A percentile compares a stretch with the other conserved stretches of the same genome.
Evolutionary conservation across 2,888 invertebrate genomes (phyloP).

Genomic region (Yponomeuta plumbellus): DNA sequence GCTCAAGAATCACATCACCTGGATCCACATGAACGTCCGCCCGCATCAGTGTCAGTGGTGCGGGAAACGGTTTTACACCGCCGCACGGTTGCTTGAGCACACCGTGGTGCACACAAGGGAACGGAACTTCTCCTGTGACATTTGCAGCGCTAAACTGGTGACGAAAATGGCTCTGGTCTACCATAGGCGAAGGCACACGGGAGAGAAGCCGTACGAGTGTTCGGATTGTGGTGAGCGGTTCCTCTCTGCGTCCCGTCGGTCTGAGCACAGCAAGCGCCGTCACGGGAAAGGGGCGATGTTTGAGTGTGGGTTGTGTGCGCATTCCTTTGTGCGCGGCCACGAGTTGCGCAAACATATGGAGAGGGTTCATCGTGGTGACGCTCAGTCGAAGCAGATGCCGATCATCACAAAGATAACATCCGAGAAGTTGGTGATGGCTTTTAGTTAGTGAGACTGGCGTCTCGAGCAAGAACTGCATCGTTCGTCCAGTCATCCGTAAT

Average conservation of each 20-base stretch:
- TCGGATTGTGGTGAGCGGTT: conserved; percentile 60
- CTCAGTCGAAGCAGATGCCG: background rate
- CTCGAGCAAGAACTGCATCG: no score
- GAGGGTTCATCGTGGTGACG: conserved; percentile 37
- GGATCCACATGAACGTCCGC: conserved; percentile 66
- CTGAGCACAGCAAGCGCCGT: conserved; percentile 59
- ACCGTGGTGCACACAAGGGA: conserved; percentile 70
- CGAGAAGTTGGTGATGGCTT: background rate
- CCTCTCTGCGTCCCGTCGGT: conserved; percentile 58
- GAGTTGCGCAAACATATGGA: conserved; percentile 53
- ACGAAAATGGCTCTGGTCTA: conserved; percentile 66
- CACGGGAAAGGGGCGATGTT: conserved; percentile 51
- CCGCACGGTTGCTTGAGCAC: conserved; percentile 69
- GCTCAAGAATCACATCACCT: conserved; percentile 63
- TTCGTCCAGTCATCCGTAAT: no score
- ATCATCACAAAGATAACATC: background rate
- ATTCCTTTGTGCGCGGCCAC: conserved; percentile 46
- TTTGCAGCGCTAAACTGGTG: conserved; percentile 66
- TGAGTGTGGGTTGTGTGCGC: conserved; percentile 45
- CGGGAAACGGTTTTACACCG: conserved; percentile 67
- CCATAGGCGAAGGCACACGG: conserved; percentile 64
- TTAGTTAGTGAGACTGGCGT: no score
- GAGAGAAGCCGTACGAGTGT: conserved; percentile 64
- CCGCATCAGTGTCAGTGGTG: conserved; percentile 73
- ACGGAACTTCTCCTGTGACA: conserved; percentile 70